A percentile compares a stretch with the other conserved stretches of the same genome.
Conservation (phyloP, 92 coral and sea anemone genomes). For the Epizoanthus ramosus region DNA sequence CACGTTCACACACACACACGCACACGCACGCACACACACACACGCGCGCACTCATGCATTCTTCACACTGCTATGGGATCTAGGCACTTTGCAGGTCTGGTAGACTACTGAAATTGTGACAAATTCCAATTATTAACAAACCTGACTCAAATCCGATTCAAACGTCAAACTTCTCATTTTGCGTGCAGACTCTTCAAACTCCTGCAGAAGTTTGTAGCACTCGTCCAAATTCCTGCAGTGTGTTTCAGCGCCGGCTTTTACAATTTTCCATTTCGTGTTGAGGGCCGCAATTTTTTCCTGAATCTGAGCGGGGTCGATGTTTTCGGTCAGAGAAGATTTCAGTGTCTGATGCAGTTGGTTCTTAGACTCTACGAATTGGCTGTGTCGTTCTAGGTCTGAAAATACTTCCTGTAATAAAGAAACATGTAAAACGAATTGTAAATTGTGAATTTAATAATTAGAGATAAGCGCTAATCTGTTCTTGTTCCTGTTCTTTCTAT, state of each 20-base stretch:
- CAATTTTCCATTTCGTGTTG: constrained; percentile 77
- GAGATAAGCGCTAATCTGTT: neutral
- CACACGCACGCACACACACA: no score
- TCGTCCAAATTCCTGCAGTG: constrained; percentile 61
- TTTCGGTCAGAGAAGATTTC: constrained; percentile 65
- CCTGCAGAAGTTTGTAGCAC: constrained; percentile 60
- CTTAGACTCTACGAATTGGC: constrained; percentile 69
- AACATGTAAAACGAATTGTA: neutral
- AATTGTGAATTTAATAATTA: neutral
- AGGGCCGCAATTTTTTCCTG: constrained; percentile 68
- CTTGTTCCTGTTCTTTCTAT: no score
- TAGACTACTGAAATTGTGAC: no score
- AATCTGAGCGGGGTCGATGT: constrained; percentile 71
- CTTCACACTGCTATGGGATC: no score
- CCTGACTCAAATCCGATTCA: constrained; percentile 65
- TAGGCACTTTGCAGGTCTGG: no score
- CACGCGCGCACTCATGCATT: no score
- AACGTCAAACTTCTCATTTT: constrained; percentile 66
- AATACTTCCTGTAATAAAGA: constrained; percentile 58
- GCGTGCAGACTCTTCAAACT: constrained; percentile 64
- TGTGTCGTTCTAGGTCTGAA: constrained; percentile 74
- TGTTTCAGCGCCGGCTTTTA: constrained; percentile 66
- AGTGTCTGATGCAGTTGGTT: constrained; percentile 70
- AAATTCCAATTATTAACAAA: neutral
- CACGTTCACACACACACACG: no score